A percentile compares a stretch with the other conserved stretches of the same genome.
phyloP scores from a whole-genome alignment of 1,140 invertebrate species.

The Drosophila gunungcola region DNA sequence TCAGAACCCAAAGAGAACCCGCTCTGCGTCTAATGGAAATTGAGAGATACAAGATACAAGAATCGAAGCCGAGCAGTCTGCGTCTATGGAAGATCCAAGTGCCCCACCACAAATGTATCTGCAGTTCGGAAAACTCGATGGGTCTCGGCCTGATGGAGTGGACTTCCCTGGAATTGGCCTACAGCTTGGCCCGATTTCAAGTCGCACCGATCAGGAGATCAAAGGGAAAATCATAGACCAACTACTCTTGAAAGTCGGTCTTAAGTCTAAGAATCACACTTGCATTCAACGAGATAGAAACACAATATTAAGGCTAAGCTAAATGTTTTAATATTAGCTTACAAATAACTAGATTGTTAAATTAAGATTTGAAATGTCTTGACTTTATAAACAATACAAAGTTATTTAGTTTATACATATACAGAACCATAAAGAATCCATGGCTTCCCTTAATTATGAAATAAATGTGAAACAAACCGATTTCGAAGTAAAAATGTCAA shows the following conservation, averaged over 20 bases:
- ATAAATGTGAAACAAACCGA: background rate
- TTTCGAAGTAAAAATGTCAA: background rate
- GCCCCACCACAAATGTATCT: slow-evolving; percentile 26
- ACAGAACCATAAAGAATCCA: too few relatives aligned
- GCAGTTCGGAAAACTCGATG: slow-evolving; percentile 53
- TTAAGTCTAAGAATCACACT: slow-evolving; percentile 6
- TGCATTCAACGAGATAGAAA: background rate
- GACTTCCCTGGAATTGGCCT: slow-evolving; percentile 78
- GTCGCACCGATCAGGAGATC: slow-evolving; percentile 35
- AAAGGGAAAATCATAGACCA: slow-evolving; percentile 10
- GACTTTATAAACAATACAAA: too few relatives aligned
- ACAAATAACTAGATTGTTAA: background rate
- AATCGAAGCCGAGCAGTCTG: slow-evolving; percentile 12
- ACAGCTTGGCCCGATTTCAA: slow-evolving; percentile 57
- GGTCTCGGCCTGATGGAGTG: slow-evolving; percentile 48
- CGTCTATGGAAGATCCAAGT: slow-evolving; percentile 19
- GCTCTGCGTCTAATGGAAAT: slow-evolving; percentile 67
- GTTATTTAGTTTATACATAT: too few relatives aligned
- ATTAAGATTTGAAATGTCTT: too few relatives aligned
- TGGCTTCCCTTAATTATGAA: too few relatives aligned
- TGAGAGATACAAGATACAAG: slow-evolving; percentile 70
- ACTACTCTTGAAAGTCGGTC: background rate
- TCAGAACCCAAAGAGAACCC: slow-evolving; percentile 25
- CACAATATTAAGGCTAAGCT: background rate
- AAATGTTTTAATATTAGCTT: background rate